Evolutionary conservation across 2,888 invertebrate genomes (phyloP), one percentile per base, ranked within the genome.

Genomic region (Lycophotia porphyrea): DNA sequence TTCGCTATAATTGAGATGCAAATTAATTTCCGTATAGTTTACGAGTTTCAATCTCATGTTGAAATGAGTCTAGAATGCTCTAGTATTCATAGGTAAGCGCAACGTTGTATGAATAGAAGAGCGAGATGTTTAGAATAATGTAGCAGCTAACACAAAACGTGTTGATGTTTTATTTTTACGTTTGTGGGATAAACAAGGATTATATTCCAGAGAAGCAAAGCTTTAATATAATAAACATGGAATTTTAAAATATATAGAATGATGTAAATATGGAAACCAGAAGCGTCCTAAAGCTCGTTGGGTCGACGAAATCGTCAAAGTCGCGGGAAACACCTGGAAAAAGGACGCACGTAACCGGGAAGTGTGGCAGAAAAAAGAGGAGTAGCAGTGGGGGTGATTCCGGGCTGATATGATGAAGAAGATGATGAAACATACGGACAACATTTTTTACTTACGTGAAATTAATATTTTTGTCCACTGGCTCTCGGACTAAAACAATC

Each of bases 21-120:
- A 76, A 83, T 69, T 60, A 64, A 67, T 80, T 68, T 73, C 63
- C 61, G 66, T 42, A 21, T 31, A 67, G 80, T 73, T 82, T 60
- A 34, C 27, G 31, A 55, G 49, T 69, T 75, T 61, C 76, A 70
- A 64, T 76, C 39, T 76, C 60, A 11, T 8, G 44, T 27, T 21
- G 49, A 49, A 71, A 75, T 75, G 70, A 75, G 39, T 31, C 31
- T 60, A 13, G 47, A 60, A 47, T 58, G 49, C 61, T 83, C 15
- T 11, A 18, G 18, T 65, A 84, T 84, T 84, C 80, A 76, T 82
- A 68, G 63, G 31, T 24, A 55, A 15, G 60, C 27, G 31, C 70
- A 71, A 47, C 64, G 27, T 58, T 55, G 67, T 71, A 75, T 81
- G 81, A 82, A 79, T 82, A 61, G 11, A 1, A 34, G 11, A 82